A percentile compares a stretch with the other conserved stretches of the same genome.
Conservation (phyloP, 2,888 invertebrate genomes). For the Pandemis cinnamomeana region DNA sequence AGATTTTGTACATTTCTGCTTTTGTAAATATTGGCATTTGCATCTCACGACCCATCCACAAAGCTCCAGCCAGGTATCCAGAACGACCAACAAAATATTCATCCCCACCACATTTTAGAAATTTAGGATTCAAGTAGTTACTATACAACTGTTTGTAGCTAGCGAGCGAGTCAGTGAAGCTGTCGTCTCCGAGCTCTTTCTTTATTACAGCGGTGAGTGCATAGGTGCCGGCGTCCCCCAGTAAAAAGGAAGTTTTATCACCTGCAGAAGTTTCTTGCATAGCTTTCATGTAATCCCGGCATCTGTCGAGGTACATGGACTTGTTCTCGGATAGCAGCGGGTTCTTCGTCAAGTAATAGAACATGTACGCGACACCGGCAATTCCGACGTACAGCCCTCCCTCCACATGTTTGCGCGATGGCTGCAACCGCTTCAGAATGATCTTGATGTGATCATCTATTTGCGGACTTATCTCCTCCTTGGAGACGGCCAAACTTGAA, state of each 20-base stretch:
- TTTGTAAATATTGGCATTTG: conserved; percentile 70
- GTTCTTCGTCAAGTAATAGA: conserved; percentile 87
- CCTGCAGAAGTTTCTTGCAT: conserved; percentile 83
- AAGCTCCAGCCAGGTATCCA: conserved; percentile 91
- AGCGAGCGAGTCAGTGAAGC: conserved; percentile 62
- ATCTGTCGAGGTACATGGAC: conserved; percentile 82
- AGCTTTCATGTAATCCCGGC: conserved; percentile 86
- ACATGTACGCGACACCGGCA: conserved; percentile 90
- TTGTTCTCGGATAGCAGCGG: conserved; percentile 74
- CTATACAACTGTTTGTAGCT: conserved; percentile 70
- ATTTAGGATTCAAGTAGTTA: conserved; percentile 71
- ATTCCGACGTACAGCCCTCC: conserved; percentile 88
- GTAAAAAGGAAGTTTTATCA: conserved; percentile 89
- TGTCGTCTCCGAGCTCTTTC: conserved; percentile 76
- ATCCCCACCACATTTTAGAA: conserved; percentile 89
- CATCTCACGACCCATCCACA: conserved; percentile 88
- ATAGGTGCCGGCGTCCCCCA: conserved; percentile 92
- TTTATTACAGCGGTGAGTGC: conserved; percentile 88
- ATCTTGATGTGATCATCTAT: conserved; percentile 65
- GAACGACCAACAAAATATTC: conserved; percentile 94
- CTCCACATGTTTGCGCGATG: conserved; percentile 76
- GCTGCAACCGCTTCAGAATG: conserved; percentile 67
- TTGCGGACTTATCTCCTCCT: conserved; percentile 56
- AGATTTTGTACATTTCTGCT: conserved; percentile 85
- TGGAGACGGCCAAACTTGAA: conserved; percentile 50